Conservation (phyloP, 2,888 invertebrate genomes). For the Leptinotarsa peninsularis region DNA sequence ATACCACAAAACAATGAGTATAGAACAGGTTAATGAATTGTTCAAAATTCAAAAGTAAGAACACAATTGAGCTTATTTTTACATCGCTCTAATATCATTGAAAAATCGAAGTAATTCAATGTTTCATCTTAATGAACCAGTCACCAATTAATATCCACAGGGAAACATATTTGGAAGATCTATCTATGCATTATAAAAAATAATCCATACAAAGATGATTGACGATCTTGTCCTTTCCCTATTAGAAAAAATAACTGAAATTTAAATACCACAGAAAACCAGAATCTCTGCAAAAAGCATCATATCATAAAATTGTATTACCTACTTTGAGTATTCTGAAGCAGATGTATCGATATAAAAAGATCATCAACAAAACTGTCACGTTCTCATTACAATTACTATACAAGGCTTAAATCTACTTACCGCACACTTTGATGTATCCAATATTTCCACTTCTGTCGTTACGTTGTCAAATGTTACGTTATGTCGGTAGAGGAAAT, state of each 20-base stretch:
- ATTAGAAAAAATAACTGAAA: neutral
- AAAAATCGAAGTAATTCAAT: too few relatives aligned
- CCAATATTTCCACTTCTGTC: slow-evolving; percentile 83
- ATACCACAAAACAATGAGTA: too few relatives aligned
- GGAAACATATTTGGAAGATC: too few relatives aligned
- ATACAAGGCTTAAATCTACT: slow-evolving; percentile 62
- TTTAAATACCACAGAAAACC: neutral
- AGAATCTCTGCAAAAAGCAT: neutral
- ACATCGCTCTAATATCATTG: too few relatives aligned
- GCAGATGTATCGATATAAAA: slow-evolving; percentile 8
- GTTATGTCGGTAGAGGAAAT: slow-evolving; percentile 83
- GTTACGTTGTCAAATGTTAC: slow-evolving; percentile 82
- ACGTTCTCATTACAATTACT: slow-evolving; percentile 7
- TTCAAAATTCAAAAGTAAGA: too few relatives aligned
- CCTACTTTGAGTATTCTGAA: neutral
- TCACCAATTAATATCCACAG: too few relatives aligned
- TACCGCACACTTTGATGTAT: slow-evolving; percentile 85
- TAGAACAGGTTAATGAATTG: too few relatives aligned
- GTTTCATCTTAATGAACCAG: too few relatives aligned
- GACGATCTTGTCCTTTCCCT: neutral
- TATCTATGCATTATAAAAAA: neutral
- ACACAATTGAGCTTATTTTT: too few relatives aligned
- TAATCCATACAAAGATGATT: neutral
- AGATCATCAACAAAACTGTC: neutral
- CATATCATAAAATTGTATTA: neutral